Base-by-base conservation (phyloP, 1,140 invertebrate species). In the Brachionus manjavacas region DNA sequence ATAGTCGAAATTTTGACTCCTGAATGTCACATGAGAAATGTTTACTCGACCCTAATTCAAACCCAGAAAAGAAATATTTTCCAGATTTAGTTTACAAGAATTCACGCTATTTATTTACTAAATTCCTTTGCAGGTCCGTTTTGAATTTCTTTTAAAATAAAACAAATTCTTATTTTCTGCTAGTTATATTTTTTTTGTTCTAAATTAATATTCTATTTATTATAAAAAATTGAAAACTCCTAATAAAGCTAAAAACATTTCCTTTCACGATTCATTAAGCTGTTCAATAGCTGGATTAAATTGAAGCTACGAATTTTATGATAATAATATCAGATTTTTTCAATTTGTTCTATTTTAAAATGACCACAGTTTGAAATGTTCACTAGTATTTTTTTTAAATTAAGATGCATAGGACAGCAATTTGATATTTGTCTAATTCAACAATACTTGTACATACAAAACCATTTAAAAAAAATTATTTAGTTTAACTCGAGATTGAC, bases 391-490 rank as follows among this genome's bases (percentile, higher is more conserved):
- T 60, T 60, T 55, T 23, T 60, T 8, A 60, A 60, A 23, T 60
- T 60, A 60, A 8, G 20, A 60, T 60, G 52, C 2, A 60, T 60
- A 60, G 52, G 52, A 60, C 52, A 60, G 52, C 52, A 60, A 60
- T 60, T 60, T 60, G 52, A 60, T 60, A 60, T 60, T 60, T 60
- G 52, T 60, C 52, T 60, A 60, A 60, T 60, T 60, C 52, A 60
- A 60, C 52, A 20, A 60, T 60, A 60, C 52, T 60, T 60, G 52
- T 60, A 60, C 52, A 60, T 60, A 60, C 20, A 60, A 60, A 60
- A 60, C 52, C 52, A 60, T 46, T 46, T 46, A 12, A 46, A 46
- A 46, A n/a, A 9, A 60, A 60, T 60, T 60, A 60, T 60, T 60
- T 60, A 20, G 23, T 60, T 60, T 60, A 20, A 60, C 52, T 60